These are phyloP conservation scores for Barnardius zonarius DNA, from an alignment of 2,113 vertebrate genomes.

Conservation along the genomic window DNA sequence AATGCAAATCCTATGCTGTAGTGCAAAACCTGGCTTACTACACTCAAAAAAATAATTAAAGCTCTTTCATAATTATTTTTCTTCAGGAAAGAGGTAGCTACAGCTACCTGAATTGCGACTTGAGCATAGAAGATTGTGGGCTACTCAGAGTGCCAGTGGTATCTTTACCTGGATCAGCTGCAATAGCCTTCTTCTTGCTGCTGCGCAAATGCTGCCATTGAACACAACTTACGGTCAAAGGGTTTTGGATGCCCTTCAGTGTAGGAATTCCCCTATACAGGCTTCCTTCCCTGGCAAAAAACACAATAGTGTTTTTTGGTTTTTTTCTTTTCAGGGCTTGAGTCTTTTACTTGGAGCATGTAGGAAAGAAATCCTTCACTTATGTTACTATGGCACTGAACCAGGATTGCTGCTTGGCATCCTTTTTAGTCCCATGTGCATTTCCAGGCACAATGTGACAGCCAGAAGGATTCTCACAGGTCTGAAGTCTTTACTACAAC, in stretches of 20 bases:
- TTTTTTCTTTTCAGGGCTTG: neutral
- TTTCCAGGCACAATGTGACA: neutral
- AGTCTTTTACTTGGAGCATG: neutral
- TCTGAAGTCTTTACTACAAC: slow-evolving; percentile 26
- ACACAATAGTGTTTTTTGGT: neutral
- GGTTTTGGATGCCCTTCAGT: neutral
- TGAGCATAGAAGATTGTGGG: neutral
- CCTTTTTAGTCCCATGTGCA: neutral
- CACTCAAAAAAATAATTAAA: neutral
- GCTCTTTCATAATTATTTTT: neutral
- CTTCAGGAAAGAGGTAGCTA: neutral
- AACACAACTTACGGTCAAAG: neutral
- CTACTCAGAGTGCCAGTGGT: neutral
- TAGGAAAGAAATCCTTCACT: neutral
- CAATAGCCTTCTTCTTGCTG: neutral
- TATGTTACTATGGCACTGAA: neutral
- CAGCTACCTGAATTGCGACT: neutral
- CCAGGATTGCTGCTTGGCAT: neutral
- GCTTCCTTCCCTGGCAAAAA: neutral
- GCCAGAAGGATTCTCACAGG: neutral
- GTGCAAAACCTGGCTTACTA: neutral
- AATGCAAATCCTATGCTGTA: neutral
- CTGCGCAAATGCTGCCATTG: no score
- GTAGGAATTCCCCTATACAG: neutral
- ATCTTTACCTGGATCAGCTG: neutral